phyloP scores from a whole-genome alignment of 1,140 invertebrate species.

The Chironomus striatipennis region DNA sequence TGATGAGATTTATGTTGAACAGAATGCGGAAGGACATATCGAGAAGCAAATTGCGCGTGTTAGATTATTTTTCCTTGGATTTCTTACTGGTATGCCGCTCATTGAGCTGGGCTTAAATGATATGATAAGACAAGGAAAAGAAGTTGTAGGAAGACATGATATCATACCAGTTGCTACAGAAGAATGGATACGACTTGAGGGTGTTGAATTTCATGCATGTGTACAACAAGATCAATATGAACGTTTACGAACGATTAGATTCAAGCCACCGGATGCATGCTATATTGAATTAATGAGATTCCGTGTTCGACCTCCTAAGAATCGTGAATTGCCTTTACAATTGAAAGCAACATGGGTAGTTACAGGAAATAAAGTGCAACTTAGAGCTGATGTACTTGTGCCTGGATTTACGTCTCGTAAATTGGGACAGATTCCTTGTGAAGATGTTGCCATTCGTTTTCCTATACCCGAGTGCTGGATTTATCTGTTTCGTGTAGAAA shows the following conservation, averaged over 20 bases:
- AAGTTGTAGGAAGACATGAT: conserved; percentile 97
- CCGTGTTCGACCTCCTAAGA: conserved; percentile 89
- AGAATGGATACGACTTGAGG: conserved; percentile 96
- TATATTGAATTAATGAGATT: conserved; percentile 97
- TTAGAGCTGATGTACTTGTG: conserved; percentile 88
- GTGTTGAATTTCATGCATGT: conserved; percentile 88
- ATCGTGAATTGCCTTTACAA: conserved; percentile 93
- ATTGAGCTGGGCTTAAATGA: conserved; percentile 98
- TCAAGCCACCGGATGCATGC: conserved; percentile 97
- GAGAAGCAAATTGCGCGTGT: conserved; percentile 90
- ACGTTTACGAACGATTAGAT: conserved; percentile 84
- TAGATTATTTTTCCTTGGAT: conserved; percentile 90
- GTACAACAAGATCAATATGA: conserved; percentile 90
- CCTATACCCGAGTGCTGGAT: conserved; percentile 99
- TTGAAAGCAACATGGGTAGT: conserved; percentile 80
- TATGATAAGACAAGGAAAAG: conserved; percentile 89
- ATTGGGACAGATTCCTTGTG: conserved; percentile 90
- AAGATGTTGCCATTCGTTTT: conserved; percentile 94
- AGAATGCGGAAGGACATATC: conserved; percentile 77
- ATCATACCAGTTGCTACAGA: conserved; percentile 99
- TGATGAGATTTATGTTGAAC: conserved; percentile 92
- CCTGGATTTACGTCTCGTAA: conserved; percentile 93
- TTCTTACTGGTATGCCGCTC: conserved; percentile 85
- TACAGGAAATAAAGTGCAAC: conserved; percentile 82
- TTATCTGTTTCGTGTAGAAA: conserved; percentile 96